Percentiles rank a stretch among this genome's conserved stretches.
Evolutionary conservation across 1,140 invertebrate genomes (phyloP).

Genomic region (Aradophagus sp.): DNA sequence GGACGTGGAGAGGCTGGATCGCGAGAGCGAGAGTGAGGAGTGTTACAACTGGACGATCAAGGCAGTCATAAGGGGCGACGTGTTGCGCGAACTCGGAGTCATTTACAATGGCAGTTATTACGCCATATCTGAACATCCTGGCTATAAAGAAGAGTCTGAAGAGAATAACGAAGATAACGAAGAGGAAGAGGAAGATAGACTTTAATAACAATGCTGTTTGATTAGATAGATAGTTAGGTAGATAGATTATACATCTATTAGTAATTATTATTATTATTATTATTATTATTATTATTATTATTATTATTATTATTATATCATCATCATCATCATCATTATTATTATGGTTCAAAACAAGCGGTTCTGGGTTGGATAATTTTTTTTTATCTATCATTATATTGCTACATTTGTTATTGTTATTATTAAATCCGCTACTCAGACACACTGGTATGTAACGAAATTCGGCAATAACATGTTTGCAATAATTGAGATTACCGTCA

Average conservation of each 20-base stretch:
- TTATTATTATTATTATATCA: no score
- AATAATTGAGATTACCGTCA: not conserved
- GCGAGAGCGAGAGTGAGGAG: slow-evolving; percentile 92
- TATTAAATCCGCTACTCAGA: slow-evolving; percentile 25
- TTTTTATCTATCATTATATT: slow-evolving; percentile 15
- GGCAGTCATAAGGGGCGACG: slow-evolving; percentile 92
- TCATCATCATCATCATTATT: no score
- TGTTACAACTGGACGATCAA: slow-evolving; percentile 96
- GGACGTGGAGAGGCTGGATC: slow-evolving; percentile 91
- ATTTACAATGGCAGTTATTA: slow-evolving; percentile 97
- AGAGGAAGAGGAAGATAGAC: slow-evolving; percentile 86
- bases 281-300: no score
- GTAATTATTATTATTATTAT: slow-evolving; percentile 64
- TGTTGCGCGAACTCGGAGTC: slow-evolving; percentile 90
- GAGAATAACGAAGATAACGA: slow-evolving; percentile 86
- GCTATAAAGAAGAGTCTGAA: slow-evolving; percentile 90
- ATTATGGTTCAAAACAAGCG: no score
- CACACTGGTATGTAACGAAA: slow-evolving; percentile 29
- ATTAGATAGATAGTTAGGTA: slow-evolving; percentile 69
- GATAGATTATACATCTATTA: slow-evolving; percentile 69
- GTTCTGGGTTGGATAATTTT: no score
- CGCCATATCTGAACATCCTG: slow-evolving; percentile 94
- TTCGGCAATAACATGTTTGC: not conserved
- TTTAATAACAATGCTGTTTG: slow-evolving; percentile 77
- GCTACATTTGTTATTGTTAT: slow-evolving; percentile 30